A percentile compares a stretch with the other conserved stretches of the same genome.
Conservation (phyloP, 2,797 vertebrate species). For the Pristis pectinata region DNA sequence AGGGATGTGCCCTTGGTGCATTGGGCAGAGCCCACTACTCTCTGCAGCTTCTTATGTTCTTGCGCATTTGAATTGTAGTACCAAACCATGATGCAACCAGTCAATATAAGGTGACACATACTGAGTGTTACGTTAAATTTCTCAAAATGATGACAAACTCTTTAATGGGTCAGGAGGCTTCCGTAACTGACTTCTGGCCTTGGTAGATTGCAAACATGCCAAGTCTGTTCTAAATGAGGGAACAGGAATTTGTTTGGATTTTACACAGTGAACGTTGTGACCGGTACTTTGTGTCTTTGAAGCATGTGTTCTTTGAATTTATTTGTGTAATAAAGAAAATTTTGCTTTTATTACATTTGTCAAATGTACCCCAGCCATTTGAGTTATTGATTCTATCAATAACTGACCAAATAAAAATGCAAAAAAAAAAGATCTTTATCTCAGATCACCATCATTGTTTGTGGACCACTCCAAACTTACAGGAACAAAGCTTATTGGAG, state of each 20-base stretch:
- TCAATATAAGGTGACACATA: neutral
- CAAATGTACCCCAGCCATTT: neutral
- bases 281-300: neutral
- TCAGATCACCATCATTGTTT: neutral
- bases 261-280: neutral
- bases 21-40: too few species aligned
- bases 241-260: conserved; percentile 8
- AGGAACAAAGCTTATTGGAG: neutral
- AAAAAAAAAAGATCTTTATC: neutral
- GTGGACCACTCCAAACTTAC: neutral
- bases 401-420: neutral
- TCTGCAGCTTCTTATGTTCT: too few species aligned
- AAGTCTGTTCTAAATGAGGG: neutral
- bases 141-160: neutral
- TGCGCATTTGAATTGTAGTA: too few species aligned
- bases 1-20: too few species aligned
- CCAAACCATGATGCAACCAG: too few species aligned
- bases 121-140: neutral
- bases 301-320: neutral
- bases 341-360: conserved; percentile 32
- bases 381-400: conserved; percentile 10
- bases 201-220: neutral
- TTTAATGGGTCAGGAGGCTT: neutral
- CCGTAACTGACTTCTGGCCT: neutral
- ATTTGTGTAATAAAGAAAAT: neutral